phyloP scores from a whole-genome alignment of 2,797 vertebrate genomes.

The Glossophaga mutica region DNA sequence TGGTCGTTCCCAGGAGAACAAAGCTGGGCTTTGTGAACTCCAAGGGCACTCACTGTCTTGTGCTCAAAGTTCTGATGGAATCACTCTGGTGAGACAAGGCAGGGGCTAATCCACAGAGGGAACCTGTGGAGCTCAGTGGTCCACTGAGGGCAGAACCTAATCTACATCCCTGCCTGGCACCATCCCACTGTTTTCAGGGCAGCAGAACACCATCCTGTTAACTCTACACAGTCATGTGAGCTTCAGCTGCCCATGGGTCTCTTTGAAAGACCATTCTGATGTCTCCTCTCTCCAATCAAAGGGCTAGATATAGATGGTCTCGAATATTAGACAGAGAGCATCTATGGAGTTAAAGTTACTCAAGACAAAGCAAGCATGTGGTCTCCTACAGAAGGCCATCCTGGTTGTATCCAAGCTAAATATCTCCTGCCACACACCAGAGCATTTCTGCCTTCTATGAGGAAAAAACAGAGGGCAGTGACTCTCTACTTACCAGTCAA shows the following conservation, averaged over 20 bases:
- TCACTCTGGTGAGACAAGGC: neutral
- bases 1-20: neutral
- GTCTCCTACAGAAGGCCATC: neutral
- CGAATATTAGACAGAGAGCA: neutral
- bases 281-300: neutral
- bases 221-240: neutral
- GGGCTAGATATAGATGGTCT: neutral
- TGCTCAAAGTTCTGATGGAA: neutral
- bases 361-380: neutral
- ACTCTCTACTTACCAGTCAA: neutral
- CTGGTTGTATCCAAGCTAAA: neutral
- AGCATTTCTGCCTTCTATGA: neutral
- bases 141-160: neutral
- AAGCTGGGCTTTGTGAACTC: neutral
- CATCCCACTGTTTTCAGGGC: neutral
- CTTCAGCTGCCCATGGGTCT: neutral
- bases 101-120: neutral
- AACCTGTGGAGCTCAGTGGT: neutral
- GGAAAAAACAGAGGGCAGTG: neutral
- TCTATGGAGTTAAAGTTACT: neutral
- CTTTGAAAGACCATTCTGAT: neutral
- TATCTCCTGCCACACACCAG: neutral
- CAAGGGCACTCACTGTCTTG: neutral
- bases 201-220: neutral
- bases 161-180: neutral